phyloP scores from a whole-genome alignment of 2,797 vertebrate genomes.

The Yasuhikotakia modesta region DNA sequence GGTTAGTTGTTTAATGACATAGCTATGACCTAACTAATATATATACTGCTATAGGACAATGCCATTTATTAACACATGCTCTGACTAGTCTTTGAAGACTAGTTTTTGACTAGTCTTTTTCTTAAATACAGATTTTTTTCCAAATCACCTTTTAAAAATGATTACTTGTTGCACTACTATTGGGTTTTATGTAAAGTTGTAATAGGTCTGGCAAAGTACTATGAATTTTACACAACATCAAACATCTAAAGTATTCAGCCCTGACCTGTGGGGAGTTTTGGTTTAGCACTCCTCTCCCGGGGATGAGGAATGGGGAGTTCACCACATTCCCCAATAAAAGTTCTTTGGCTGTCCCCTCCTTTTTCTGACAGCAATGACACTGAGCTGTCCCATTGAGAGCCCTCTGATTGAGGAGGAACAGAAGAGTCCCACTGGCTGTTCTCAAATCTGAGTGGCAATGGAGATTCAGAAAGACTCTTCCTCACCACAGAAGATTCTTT shows the following conservation, averaged over 20 bases:
- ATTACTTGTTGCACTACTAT: too few species aligned
- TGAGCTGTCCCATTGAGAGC: constrained; percentile 54
- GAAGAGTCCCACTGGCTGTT: constrained; percentile 61
- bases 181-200: too few species aligned
- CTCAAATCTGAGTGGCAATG: constrained; percentile 61
- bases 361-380: constrained; percentile 40
- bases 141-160: too few species aligned
- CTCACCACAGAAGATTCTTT: constrained; percentile 14
- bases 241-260: neutral
- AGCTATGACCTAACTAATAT: too few species aligned
- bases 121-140: too few species aligned
- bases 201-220: too few species aligned
- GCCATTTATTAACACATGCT: too few species aligned
- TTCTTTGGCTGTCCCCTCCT: constrained; percentile 21
- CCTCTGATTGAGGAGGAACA: constrained; percentile 58
- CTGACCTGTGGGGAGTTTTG: constrained; percentile 62
- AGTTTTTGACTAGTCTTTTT: too few species aligned
- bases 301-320: constrained; percentile 66
- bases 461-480: constrained; percentile 48
- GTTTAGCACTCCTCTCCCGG: constrained; percentile 56
- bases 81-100: too few species aligned
- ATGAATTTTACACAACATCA: neutral
- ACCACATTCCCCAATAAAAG: constrained; percentile 48
- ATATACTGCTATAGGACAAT: too few species aligned
- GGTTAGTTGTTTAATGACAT: too few species aligned